A percentile compares a stretch with the other conserved stretches of the same genome.
These are phyloP conservation scores for Drosophila mayaguana DNA, from an alignment of 2,888 invertebrate species.

Conservation along the genomic window DNA sequence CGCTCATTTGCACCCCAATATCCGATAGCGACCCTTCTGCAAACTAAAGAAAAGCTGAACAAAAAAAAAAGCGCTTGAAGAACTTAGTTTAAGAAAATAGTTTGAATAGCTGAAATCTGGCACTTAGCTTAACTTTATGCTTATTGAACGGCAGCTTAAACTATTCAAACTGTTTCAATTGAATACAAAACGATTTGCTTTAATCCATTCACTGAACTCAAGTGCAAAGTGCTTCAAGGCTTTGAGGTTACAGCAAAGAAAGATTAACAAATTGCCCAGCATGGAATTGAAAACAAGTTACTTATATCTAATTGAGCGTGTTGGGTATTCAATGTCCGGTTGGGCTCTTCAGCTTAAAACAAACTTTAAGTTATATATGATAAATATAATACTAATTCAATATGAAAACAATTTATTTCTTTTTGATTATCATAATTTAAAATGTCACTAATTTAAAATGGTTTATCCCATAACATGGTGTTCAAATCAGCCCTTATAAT, in stretches of 20 bases:
- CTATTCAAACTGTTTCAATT: conserved; percentile 28
- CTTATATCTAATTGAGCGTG: background rate
- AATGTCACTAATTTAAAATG: background rate
- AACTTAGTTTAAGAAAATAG: conserved; percentile 20
- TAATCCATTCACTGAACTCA: background rate
- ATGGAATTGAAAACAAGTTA: conserved; percentile 9
- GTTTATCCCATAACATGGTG: background rate
- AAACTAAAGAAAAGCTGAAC: background rate
- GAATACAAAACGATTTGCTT: conserved; percentile 14
- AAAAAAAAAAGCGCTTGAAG: conserved; percentile 8
- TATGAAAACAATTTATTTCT: background rate
- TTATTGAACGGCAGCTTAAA: conserved; percentile 50
- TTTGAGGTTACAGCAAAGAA: conserved; percentile 20
- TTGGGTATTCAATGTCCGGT: background rate
- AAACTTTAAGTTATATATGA: background rate
- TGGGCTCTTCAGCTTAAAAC: too few species aligned
- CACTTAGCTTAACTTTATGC: conserved; percentile 27
- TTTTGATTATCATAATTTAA: too few species aligned
- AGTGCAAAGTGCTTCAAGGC: conserved; percentile 1
- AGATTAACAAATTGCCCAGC: conserved; percentile 30
- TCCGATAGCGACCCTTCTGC: conserved; percentile 30
- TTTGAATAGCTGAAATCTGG: conserved; percentile 10
- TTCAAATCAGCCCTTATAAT: background rate
- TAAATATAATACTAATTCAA: too few species aligned
- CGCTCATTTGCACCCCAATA: conserved; percentile 25